Percentiles rank a stretch among this genome's conserved stretches.
Conservation (phyloP, 1,140 invertebrate genomes). For the Pogonognathellus flavescens region DNA sequence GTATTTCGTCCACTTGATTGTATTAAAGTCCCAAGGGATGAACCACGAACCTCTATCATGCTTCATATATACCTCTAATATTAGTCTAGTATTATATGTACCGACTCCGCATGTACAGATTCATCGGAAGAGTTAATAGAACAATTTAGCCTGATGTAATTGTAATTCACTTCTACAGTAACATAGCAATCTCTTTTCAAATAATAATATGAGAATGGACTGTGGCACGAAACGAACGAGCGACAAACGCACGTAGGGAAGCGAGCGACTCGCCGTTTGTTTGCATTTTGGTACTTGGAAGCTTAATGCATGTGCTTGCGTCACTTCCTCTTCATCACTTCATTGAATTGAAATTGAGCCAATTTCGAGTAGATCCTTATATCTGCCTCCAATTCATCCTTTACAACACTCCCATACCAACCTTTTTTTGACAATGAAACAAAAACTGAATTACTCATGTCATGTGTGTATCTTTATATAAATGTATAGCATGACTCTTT, state of each 20-base stretch:
- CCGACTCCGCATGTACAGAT: not conserved
- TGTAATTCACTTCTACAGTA: not conserved
- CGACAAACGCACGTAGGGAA: constrained; percentile 32
- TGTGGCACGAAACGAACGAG: constrained; percentile 22
- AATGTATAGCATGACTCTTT: too few relatives aligned
- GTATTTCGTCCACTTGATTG: not conserved
- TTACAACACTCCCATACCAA: not conserved
- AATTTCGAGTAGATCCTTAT: not conserved
- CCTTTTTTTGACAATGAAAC: constrained; percentile 9
- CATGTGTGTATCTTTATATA: too few relatives aligned
- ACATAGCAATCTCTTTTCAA: not conserved
- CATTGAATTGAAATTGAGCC: constrained; percentile 44
- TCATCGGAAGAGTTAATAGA: constrained; percentile 31
- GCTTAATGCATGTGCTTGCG: constrained; percentile 5
- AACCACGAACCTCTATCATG: too few relatives aligned
- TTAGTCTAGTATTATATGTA: too few relatives aligned
- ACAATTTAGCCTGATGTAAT: not conserved
- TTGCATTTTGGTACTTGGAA: not conserved
- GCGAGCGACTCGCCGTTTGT: not conserved
- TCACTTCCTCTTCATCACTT: constrained; percentile 44
- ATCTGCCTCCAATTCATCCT: not conserved
- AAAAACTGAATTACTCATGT: not conserved
- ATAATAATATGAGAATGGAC: not conserved
- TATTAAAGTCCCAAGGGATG: not conserved
- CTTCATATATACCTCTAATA: not conserved